Evolutionary conservation across 2,797 vertebrate genomes (phyloP).

Genomic region (Lutjanus campechanus): DNA sequence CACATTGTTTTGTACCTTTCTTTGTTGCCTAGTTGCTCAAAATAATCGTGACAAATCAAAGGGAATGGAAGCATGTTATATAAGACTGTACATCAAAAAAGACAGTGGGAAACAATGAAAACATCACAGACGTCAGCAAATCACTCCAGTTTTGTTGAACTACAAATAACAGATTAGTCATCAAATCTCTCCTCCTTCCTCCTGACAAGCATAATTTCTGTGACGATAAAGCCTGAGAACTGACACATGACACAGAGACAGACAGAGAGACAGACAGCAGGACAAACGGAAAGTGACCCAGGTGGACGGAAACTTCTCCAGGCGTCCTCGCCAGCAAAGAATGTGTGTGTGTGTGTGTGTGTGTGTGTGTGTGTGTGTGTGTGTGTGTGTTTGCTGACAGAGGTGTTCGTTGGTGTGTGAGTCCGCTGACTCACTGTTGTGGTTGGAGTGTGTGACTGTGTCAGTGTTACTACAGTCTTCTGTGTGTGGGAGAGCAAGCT

Average conservation of each 20-base stretch:
- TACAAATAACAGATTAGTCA: constrained; percentile 61
- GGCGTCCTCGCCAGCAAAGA: constrained; percentile 15
- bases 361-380: constrained; percentile 46
- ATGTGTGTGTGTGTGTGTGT: constrained; percentile 13
- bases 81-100: constrained; percentile 22
- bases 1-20: not conserved
- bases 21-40: constrained; percentile 35
- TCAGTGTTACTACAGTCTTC: constrained; percentile 65
- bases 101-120: constrained; percentile 41
- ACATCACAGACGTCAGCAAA: constrained; percentile 49
- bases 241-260: constrained; percentile 42
- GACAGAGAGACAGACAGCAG: constrained; percentile 24
- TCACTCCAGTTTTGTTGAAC: constrained; percentile 30
- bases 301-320: constrained; percentile 64
- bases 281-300: constrained; percentile 60
- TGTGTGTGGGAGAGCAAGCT: constrained; percentile 32
- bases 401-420: constrained; percentile 58
- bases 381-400: constrained; percentile 70
- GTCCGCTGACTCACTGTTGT: constrained; percentile 78
- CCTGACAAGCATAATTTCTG: constrained; percentile 29
- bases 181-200: constrained; percentile 45
- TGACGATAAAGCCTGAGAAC: constrained; percentile 37
- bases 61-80: constrained; percentile 26
- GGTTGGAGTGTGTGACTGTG: constrained; percentile 68
- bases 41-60: constrained; percentile 45